A percentile compares a stretch with the other conserved stretches of the same genome.
These are phyloP conservation scores for Scomber colias DNA, from an alignment of 2,113 vertebrate species.

Conservation along the genomic window DNA sequence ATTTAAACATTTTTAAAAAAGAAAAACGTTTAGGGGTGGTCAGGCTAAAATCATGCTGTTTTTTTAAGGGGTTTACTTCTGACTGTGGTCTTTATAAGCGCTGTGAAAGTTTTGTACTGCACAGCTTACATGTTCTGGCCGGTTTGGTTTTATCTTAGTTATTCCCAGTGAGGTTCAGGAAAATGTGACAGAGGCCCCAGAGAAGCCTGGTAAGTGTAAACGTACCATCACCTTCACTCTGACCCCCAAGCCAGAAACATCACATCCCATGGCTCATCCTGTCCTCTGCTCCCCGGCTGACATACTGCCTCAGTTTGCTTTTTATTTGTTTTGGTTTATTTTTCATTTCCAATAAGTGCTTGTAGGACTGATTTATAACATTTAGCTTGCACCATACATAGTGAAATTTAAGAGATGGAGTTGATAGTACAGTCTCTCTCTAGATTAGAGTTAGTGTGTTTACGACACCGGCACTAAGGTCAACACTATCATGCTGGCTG, in stretches of 20 bases:
- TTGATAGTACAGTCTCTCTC: background rate
- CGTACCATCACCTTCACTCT: conserved; percentile 54
- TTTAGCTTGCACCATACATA: conserved; percentile 5
- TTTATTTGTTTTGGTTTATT: conserved; percentile 6
- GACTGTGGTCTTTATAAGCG: background rate
- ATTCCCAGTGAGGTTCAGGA: conserved; percentile 87
- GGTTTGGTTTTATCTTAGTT: conserved; percentile 86
- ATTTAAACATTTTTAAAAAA: background rate
- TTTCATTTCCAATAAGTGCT: conserved; percentile 8
- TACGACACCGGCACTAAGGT: background rate
- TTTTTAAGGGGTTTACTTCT: conserved; percentile 33
- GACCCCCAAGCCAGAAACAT: conserved; percentile 69
- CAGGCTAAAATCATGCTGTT: conserved; percentile 4
- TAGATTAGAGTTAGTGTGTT: too few species aligned
- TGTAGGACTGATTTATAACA: background rate
- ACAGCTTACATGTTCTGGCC: conserved; percentile 78
- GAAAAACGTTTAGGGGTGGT: background rate
- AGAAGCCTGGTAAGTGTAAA: conserved; percentile 83
- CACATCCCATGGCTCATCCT: conserved; percentile 74
- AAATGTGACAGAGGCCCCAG: conserved; percentile 80
- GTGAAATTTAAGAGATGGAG: too few species aligned
- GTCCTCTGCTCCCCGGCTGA: conserved; percentile 46
- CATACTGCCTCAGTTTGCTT: conserved; percentile 50
- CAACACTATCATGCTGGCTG: conserved; percentile 35
- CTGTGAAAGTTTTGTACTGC: conserved; percentile 66